Conservation (phyloP, 2,797 vertebrate genomes). For the Scleropages formosus region DNA sequence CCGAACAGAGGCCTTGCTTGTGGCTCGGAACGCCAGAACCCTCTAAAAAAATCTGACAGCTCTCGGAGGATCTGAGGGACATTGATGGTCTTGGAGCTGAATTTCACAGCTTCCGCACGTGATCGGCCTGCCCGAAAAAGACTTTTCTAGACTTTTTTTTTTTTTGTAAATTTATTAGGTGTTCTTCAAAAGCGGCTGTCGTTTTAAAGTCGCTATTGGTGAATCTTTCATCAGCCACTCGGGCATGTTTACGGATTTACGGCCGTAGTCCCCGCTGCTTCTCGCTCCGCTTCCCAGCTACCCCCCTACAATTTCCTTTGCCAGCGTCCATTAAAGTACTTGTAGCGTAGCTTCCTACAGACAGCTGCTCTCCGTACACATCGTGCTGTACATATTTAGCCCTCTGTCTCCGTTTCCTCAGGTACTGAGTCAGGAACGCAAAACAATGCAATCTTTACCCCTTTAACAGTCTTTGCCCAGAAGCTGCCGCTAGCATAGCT, state of each 20-base stretch:
- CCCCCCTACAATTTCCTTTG: not conserved
- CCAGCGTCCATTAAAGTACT: not conserved
- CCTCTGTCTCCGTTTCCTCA: not conserved
- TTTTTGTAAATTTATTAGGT: conserved; percentile 2
- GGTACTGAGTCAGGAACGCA: conserved; percentile 26
- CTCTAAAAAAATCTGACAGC: conserved; percentile 65
- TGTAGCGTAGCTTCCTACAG: conserved; percentile 6
- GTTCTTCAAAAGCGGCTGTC: not conserved
- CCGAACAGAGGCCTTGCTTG: conserved; percentile 35
- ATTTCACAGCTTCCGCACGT: conserved; percentile 43
- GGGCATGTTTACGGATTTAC: not conserved
- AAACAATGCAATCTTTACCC: conserved; percentile 18
- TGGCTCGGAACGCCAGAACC: conserved; percentile 49
- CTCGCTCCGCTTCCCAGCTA: not conserved
- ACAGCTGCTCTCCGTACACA: not conserved
- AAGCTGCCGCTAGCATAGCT: not conserved
- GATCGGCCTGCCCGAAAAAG: too few species aligned
- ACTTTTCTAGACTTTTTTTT: conserved; percentile 2
- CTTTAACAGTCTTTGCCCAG: not conserved
- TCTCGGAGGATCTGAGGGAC: conserved; percentile 62
- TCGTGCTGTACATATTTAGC: conserved; percentile 18
- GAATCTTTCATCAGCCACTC: not conserved
- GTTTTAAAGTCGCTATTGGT: not conserved
- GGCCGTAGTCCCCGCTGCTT: not conserved
- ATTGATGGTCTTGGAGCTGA: conserved; percentile 58